These are phyloP conservation scores for Erpobdella octoculata DNA, from an alignment of 2,888 invertebrate genomes.

Conservation along the genomic window DNA sequence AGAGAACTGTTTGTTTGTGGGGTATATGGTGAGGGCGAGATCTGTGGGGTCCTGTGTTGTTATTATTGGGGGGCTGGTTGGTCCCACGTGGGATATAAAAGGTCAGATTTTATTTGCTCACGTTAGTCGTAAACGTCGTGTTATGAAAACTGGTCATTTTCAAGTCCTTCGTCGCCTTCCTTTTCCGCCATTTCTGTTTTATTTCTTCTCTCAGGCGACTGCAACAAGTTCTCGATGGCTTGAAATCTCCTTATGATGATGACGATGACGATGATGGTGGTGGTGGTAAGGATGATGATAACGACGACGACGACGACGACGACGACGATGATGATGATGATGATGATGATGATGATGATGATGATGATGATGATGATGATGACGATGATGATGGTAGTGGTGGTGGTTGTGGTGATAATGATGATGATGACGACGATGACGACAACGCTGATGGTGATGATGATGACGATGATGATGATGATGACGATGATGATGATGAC, in stretches of 20 bases:
- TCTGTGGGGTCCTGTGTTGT: no score
- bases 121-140: no score
- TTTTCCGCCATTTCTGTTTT: no score
- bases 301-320: conserved; percentile 12
- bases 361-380: conserved; percentile 25
- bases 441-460: conserved; percentile 7
- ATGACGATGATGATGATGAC: neutral
- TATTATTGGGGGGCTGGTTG: no score
- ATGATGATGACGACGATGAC: conserved; percentile 13
- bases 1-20: no score
- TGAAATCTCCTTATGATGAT: neutral
- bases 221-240: no score
- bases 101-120: no score
- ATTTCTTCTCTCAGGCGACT: no score
- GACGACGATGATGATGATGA: conserved; percentile 18
- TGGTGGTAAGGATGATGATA: conserved; percentile 14
- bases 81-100: no score
- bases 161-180: no score
- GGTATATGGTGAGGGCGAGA: no score
- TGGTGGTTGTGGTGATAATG: neutral
- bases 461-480: conserved; percentile 6
- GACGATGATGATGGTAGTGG: conserved; percentile 15
- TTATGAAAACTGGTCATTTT: no score
- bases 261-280: neutral
- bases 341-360: conserved; percentile 23